A percentile compares a stretch with the other conserved stretches of the same genome.
These are phyloP conservation scores for Lagocephalus sceleratus DNA, from an alignment of 2,797 vertebrate genomes.

Conservation along the genomic window DNA sequence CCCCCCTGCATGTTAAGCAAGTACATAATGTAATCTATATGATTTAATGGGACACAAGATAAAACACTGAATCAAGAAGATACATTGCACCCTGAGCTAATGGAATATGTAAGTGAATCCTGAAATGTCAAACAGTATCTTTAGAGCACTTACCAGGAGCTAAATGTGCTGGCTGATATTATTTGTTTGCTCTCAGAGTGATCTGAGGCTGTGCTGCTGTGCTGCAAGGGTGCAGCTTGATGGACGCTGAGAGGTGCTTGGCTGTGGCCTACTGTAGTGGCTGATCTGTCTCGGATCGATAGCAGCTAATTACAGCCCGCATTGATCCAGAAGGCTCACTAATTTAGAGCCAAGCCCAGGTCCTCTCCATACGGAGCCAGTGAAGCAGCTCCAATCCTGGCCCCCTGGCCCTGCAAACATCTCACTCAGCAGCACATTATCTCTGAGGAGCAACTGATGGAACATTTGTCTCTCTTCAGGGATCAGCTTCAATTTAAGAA, in stretches of 20 bases:
- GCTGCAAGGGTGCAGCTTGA: constrained; percentile 59
- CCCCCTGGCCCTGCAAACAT: constrained; percentile 64
- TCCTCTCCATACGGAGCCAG: background rate
- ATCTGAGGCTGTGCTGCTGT: constrained; percentile 54
- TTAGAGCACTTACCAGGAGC: constrained; percentile 66
- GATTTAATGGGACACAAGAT: constrained; percentile 61
- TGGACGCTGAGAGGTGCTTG: constrained; percentile 69
- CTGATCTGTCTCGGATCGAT: constrained; percentile 77
- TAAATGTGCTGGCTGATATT: constrained; percentile 62
- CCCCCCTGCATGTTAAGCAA: constrained; percentile 38
- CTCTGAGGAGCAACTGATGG: constrained; percentile 60
- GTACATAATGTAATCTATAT: constrained; percentile 56
- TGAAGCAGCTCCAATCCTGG: constrained; percentile 52
- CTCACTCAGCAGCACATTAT: constrained; percentile 73
- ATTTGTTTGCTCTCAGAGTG: constrained; percentile 66
- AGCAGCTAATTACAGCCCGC: constrained; percentile 78
- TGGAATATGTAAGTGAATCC: constrained; percentile 71
- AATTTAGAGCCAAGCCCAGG: constrained; percentile 69
- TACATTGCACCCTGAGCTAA: constrained; percentile 54
- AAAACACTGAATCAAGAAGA: constrained; percentile 66
- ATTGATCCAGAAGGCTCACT: constrained; percentile 74
- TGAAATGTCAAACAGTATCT: constrained; percentile 62
- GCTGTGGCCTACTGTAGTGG: constrained; percentile 72
- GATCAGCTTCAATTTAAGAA: constrained; percentile 31
- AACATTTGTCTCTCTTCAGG: constrained; percentile 47